Base-by-base conservation (phyloP, 1,140 invertebrate species). In the Orchesella cincta region DNA sequence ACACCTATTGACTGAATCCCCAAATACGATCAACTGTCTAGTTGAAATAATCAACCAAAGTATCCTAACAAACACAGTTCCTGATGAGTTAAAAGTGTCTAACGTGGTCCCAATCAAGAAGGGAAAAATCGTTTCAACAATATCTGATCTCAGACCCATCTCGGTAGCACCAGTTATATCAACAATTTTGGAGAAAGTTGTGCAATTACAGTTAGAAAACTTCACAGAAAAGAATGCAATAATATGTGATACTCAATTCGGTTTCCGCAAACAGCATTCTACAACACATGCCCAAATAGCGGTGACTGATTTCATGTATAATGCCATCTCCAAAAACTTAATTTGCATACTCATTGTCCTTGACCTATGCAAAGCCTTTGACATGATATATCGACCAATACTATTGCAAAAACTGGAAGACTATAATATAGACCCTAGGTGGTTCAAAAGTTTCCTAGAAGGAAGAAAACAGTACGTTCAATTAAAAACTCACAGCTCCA, bases 241-340 rank as follows among this genome's bases (percentile, higher is more conserved):
- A 28, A 28, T 71, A 28, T 71, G 23, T 71, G 31, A 33, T 12
- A 20, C 34, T 12, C 67, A 71, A 23, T 71, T 71, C 26, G 67
- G 67, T 5, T 71, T 71, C 28, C 8, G 5, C 8, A 71, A 71
- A 35, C 2, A 18, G 12, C 23, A 33, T 33, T 71, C 67, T 12
- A 71, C 67, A 5, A 33, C 31, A 12, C 67, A 71, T 71, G 67
- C 67, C 5, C 34, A 33, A 71, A 33, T 33, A 31, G 67, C 67
- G 8, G 26, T 71, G 18, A 71, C 67, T 8, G 67, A 71, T 33
- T 5, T 71, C 12, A 14, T 71, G 12, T 5, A 8, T 20, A 71
- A 5, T 14, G 12, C 14, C 29, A 33, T 31, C 12, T 5, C 2
- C 18, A 8, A 71, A 33, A 23, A 71, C 16, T 12, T 28, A 3